Conservation (phyloP, 1,140 invertebrate genomes). For the Drosophila sturtevanti region DNA sequence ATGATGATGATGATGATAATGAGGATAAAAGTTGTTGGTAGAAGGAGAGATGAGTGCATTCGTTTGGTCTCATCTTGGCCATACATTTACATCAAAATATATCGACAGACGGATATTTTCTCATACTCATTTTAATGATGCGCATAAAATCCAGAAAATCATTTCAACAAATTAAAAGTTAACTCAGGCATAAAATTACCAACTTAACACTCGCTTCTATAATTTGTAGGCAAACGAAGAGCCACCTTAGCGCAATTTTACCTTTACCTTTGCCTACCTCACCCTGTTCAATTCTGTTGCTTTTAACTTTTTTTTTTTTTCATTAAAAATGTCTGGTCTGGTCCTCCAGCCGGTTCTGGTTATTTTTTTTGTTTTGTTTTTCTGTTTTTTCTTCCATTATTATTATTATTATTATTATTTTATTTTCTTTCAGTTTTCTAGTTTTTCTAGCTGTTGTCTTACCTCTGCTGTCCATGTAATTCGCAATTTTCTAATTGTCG, state of each 20-base stretch:
- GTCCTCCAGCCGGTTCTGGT: slow-evolving; percentile 39
- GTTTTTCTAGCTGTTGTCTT: slow-evolving; percentile 14
- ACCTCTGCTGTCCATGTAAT: slow-evolving; percentile 55
- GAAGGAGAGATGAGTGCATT: slow-evolving; percentile 16
- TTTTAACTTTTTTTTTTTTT: slow-evolving; percentile 6
- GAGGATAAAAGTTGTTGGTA: too few relatives aligned
- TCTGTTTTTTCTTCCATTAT: slow-evolving; percentile 58
- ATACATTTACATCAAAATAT: slow-evolving; percentile 57
- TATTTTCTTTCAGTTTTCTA: slow-evolving; percentile 33
- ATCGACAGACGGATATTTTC: slow-evolving; percentile 24
- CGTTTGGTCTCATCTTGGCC: slow-evolving; percentile 30
- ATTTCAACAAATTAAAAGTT: slow-evolving; percentile 81
- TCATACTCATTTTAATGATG: slow-evolving; percentile 63
- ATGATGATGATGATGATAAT: neutral
- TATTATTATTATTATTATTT: slow-evolving; percentile 16
- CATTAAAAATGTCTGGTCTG: slow-evolving; percentile 32
- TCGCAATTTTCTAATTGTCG: slow-evolving; percentile 81
- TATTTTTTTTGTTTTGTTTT: slow-evolving; percentile 28
- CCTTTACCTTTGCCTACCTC: neutral
- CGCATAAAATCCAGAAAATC: slow-evolving; percentile 77
- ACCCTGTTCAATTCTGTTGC: neutral
- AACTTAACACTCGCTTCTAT: slow-evolving; percentile 77
- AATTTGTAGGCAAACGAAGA: slow-evolving; percentile 11
- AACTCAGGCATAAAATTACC: slow-evolving; percentile 82
- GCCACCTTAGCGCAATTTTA: slow-evolving; percentile 37